Evolutionary conservation across 2,888 invertebrate genomes (phyloP).

Genomic region (Patella pellucida): DNA sequence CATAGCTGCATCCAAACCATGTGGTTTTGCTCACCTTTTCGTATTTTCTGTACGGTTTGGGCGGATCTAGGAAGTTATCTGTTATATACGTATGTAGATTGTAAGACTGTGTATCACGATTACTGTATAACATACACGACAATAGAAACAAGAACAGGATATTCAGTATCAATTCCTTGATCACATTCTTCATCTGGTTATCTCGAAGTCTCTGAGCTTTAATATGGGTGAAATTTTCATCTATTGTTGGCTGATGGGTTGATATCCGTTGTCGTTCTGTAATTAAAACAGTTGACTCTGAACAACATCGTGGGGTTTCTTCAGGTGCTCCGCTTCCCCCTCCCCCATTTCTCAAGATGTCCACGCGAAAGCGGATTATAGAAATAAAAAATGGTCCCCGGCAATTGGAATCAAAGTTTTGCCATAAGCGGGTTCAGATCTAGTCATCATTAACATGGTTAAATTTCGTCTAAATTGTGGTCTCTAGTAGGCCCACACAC

Average conservation of each 20-base stretch:
- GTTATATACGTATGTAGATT: conserved; percentile 17
- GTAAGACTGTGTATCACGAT: conserved; percentile 28
- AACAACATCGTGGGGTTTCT: too few relatives aligned
- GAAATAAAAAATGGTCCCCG: too few relatives aligned
- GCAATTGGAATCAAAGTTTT: too few relatives aligned
- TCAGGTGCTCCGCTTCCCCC: too few relatives aligned
- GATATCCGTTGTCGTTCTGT: neutral
- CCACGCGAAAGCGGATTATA: too few relatives aligned
- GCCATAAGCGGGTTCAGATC: too few relatives aligned
- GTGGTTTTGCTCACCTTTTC: neutral
- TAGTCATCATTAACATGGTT: too few relatives aligned
- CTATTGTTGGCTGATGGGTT: neutral
- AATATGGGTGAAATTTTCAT: neutral
- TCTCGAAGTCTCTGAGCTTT: neutral
- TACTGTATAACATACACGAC: conserved; percentile 29
- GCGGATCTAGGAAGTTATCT: conserved; percentile 23
- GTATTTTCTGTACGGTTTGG: conserved; percentile 15
- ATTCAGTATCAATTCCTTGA: conserved; percentile 29
- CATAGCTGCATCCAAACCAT: too few relatives aligned
- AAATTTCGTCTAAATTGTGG: too few relatives aligned
- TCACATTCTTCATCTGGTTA: conserved; percentile 13
- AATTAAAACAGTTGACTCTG: too few relatives aligned
- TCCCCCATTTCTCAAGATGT: too few relatives aligned
- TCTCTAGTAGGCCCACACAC: too few relatives aligned
- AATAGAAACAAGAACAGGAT: conserved; percentile 26